Evolutionary conservation across 2,888 invertebrate species (phyloP), one percentile per base, ranked within the genome.

Genomic region (Esperia sulphurella): DNA sequence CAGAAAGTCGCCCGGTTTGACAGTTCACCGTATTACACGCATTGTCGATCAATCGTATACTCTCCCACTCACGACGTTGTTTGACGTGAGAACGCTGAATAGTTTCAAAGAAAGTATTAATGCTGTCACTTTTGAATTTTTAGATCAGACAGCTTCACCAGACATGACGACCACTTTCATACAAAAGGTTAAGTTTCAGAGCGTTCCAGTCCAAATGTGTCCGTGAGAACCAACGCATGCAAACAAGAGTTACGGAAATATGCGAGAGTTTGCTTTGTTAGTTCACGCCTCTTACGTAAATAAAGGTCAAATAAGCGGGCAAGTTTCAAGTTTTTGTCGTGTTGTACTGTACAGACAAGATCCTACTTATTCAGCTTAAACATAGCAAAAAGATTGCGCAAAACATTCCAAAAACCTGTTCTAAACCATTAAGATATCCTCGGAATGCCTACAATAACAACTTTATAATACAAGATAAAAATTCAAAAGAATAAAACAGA

Each of bases 271-370:
- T 75, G 72, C 77, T 68, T 58, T 67, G 61, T 68, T 71, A 58
- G 69, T 86, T 83, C 67, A 71, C 75, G 68, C 71, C 61, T 79
- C 76, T 80, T 82, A 78, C 72, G 72, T 81, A 79, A 82, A 81
- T 68, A 82, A 76, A 77, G 76, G 76, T 81, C 76, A 77, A 64
- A 49, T 40, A 58, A 59, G 46, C 47, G 48, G 45, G 48, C 29
- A 51, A 53, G 51, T 53, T 57, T 43, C 13, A 30, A 44, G 29
- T 28, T 49, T 46, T 45, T 43, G 43, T 43, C 21, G 37, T 43
- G 14, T 43, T 43, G 9, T 14, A 39, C n/a, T 35, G 41, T 43
- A 35, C 35, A 29, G 29, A 21, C 33, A 48, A 40, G 33, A 14
- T 29, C 21, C 42, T 37, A 42, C 21, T 5, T 21, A 21, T 46